Conservation (phyloP, 2,113 vertebrate genomes). For the Mesocricetus auratus region DNA sequence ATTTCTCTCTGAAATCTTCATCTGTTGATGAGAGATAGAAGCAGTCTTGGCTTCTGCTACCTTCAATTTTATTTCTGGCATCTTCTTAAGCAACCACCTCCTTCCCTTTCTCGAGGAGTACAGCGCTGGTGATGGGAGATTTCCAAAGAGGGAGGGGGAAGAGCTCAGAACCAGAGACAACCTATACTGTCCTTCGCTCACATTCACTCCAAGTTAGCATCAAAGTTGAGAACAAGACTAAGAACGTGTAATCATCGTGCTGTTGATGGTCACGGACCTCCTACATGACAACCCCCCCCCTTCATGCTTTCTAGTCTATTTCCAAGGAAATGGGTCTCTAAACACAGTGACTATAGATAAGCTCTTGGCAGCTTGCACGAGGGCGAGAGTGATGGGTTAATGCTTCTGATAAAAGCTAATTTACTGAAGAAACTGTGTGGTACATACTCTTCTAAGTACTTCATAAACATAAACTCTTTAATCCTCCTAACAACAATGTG, state of each 20-base stretch:
- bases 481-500: constrained; percentile 14
- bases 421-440: constrained; percentile 20
- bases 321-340: constrained; percentile 50
- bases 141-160: background rate
- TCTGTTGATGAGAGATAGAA: background rate
- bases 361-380: background rate
- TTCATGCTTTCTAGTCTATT: constrained; percentile 18
- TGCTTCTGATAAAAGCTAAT: constrained; percentile 29
- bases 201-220: background rate
- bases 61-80: constrained; percentile 2
- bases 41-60: constrained; percentile 7
- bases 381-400: background rate
- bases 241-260: background rate
- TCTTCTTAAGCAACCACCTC: background rate
- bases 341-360: background rate
- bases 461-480: constrained; percentile 39
- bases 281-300: background rate
- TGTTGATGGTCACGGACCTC: background rate
- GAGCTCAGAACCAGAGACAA: background rate
- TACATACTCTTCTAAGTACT: constrained; percentile 34
- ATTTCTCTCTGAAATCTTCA: background rate
- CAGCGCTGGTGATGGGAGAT: background rate
- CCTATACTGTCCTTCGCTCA: background rate
- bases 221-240: background rate
- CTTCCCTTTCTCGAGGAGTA: background rate